Evolutionary conservation across 2,888 invertebrate species (phyloP).

Genomic region (Sinopyrophorus schimmeli): DNA sequence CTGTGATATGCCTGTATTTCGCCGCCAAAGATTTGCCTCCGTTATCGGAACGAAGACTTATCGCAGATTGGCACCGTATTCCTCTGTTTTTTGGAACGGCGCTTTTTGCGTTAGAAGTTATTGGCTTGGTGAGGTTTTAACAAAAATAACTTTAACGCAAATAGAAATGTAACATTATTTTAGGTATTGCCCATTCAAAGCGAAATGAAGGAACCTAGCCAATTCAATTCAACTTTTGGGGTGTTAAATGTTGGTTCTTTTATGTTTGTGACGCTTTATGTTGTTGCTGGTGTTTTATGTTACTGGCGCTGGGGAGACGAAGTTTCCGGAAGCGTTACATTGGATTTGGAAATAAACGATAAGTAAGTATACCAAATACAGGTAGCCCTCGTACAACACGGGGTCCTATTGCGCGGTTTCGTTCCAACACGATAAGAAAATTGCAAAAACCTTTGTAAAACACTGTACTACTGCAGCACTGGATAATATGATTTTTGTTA

Average conservation of each 20-base stretch:
- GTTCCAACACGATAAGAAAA: too few species aligned
- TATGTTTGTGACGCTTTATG: conserved; percentile 75
- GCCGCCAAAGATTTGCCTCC: conserved; percentile 73
- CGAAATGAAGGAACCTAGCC: conserved; percentile 81
- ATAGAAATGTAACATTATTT: too few species aligned
- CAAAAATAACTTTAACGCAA: too few species aligned
- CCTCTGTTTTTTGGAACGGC: conserved; percentile 95
- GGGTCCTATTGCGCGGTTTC: too few species aligned
- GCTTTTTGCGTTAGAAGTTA: conserved; percentile 95
- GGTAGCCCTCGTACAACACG: too few species aligned
- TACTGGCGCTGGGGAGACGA: conserved; percentile 86
- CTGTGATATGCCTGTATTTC: conserved; percentile 77
- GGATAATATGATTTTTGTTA: too few species aligned
- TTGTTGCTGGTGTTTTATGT: conserved; percentile 82
- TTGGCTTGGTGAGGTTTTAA: conserved; percentile 78
- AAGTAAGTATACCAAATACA: conserved; percentile 62
- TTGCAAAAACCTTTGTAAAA: too few species aligned
- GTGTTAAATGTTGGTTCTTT: conserved; percentile 90
- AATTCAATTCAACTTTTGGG: conserved; percentile 79
- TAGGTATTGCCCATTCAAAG: conserved; percentile 90
- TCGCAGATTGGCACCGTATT: conserved; percentile 63
- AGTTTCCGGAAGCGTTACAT: conserved; percentile 82
- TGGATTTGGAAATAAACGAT: conserved; percentile 72
- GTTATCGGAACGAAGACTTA: conserved; percentile 61
- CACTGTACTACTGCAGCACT: too few species aligned